phyloP scores from a whole-genome alignment of 1,140 invertebrate genomes.

The Ceratosolen fusciceps region DNA sequence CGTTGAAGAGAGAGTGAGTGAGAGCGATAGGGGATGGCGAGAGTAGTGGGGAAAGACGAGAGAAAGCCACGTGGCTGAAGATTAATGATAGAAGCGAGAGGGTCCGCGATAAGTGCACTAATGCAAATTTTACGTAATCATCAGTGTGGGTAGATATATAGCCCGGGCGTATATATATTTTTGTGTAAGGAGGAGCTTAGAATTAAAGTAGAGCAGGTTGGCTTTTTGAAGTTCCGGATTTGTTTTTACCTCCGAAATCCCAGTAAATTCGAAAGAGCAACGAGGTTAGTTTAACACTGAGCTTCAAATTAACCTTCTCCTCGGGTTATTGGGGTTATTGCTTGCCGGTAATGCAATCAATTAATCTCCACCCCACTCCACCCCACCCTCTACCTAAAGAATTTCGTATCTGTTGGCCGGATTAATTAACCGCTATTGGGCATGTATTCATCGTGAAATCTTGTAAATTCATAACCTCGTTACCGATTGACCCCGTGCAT shows the following conservation, averaged over 20 bases:
- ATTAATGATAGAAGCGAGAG: constrained; percentile 22
- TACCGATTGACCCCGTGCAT: too few species aligned
- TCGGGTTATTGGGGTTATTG: too few species aligned
- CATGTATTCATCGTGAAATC: too few species aligned
- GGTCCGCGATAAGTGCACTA: constrained; percentile 17
- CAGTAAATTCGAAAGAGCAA: neutral
- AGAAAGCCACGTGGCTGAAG: constrained; percentile 19
- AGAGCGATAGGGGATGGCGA: neutral
- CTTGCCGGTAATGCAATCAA: too few species aligned
- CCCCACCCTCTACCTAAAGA: too few species aligned
- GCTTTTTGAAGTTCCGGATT: constrained; percentile 31
- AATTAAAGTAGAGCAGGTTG: constrained; percentile 19
- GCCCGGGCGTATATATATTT: neutral
- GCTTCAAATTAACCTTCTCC: too few species aligned
- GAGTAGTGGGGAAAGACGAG: neutral
- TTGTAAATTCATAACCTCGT: too few species aligned
- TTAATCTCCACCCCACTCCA: too few species aligned
- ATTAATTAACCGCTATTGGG: too few species aligned
- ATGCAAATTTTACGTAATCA: constrained; percentile 45
- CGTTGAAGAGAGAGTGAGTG: too few species aligned
- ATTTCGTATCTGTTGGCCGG: too few species aligned
- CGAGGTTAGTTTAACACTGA: neutral
- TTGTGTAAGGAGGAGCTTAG: neutral
- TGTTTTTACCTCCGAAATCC: neutral
- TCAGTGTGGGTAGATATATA: neutral